A percentile compares a stretch with the other conserved stretches of the same genome.
Evolutionary conservation across 1,140 invertebrate genomes (phyloP).

Genomic region (Ceratoteleas bidentatus): DNA sequence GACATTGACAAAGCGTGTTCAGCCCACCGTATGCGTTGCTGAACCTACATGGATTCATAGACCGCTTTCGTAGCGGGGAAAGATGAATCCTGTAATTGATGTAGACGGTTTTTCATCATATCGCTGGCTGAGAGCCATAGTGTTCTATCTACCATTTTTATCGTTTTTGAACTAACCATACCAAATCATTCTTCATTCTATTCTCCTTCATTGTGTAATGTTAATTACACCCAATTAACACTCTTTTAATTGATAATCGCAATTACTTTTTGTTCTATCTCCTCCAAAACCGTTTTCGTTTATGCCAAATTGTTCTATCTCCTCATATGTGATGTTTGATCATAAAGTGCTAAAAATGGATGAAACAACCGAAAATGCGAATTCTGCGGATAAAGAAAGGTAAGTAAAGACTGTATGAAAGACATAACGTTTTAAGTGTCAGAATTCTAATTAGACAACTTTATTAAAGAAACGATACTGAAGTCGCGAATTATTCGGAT

Average conservation of each 20-base stretch:
- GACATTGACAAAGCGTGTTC: too few species aligned
- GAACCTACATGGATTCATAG: too few species aligned
- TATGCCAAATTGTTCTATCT: constrained; percentile 5
- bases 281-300: neutral
- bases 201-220: neutral
- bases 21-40: too few species aligned
- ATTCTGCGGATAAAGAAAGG: neutral
- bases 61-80: too few species aligned
- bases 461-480: neutral
- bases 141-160: constrained; percentile 6
- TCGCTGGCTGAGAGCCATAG: constrained; percentile 8
- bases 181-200: neutral
- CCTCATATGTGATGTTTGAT: neutral
- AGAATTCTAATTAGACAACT: neutral
- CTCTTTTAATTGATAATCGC: neutral
- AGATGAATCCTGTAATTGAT: too few species aligned
- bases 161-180: neutral
- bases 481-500: neutral
- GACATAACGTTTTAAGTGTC: too few species aligned
- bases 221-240: neutral
- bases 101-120: too few species aligned
- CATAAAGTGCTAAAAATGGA: neutral
- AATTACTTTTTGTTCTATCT: constrained; percentile 2
- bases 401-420: too few species aligned
- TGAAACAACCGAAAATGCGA: neutral